Percentiles rank a stretch among this genome's conserved stretches.
Evolutionary conservation across 2,113 vertebrate species (phyloP).

Genomic region (Mola mola): DNA sequence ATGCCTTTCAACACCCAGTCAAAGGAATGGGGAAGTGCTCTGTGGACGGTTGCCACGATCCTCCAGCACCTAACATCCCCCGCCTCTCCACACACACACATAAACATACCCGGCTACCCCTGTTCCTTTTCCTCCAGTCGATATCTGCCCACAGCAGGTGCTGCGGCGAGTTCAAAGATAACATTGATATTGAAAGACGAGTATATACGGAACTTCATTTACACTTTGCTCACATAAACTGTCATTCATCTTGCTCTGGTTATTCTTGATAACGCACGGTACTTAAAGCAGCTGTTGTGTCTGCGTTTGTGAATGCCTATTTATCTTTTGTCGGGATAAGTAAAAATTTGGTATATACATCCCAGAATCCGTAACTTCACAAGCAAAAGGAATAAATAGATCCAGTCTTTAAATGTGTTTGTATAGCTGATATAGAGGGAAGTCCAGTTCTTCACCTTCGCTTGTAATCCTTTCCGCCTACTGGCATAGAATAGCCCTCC

Average conservation of each 20-base stretch:
- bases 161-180: constrained; percentile 53
- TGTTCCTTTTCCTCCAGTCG: constrained; percentile 55
- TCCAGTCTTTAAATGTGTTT: constrained; percentile 18
- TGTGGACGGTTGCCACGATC: constrained; percentile 60
- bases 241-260: constrained; percentile 52
- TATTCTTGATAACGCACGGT: constrained; percentile 43
- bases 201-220: constrained; percentile 61
- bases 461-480: constrained; percentile 52
- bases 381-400: constrained; percentile 43
- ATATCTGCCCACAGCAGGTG: constrained; percentile 79
- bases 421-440: constrained; percentile 27
- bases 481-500: constrained; percentile 39
- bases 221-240: constrained; percentile 47
- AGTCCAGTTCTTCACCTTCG: constrained; percentile 50
- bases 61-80: constrained; percentile 35
- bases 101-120: neutral
- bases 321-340: constrained; percentile 22
- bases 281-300: constrained; percentile 57
- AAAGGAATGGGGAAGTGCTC: constrained; percentile 68
- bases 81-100: neutral
- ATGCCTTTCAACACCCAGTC: constrained; percentile 73
- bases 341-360: constrained; percentile 9
- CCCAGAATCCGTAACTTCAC: constrained; percentile 38
- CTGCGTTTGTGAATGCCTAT: constrained; percentile 42
- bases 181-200: constrained; percentile 59